Percentiles rank a stretch among this genome's conserved stretches.
phyloP scores from a whole-genome alignment of 2,797 vertebrate species.

The Oceanodroma leucorhoa region DNA sequence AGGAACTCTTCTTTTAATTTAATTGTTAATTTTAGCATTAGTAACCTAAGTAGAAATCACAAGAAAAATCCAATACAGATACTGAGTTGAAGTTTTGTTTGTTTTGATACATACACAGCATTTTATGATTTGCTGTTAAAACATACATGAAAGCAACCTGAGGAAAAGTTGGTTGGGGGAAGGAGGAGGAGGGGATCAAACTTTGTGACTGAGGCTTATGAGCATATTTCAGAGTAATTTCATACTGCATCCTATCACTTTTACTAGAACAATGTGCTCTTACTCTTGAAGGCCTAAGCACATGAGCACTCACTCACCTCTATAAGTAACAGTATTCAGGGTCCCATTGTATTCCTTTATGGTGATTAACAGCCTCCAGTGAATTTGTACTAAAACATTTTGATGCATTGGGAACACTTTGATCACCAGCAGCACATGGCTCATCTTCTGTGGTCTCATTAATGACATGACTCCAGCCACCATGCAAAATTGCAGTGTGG shows the following conservation, averaged over 20 bases:
- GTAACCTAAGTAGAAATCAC: neutral
- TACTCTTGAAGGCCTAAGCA: neutral
- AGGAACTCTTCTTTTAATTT: neutral
- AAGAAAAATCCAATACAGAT: neutral
- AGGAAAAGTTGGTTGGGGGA: neutral
- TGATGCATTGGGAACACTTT: neutral
- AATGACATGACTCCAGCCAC: neutral
- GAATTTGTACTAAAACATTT: neutral
- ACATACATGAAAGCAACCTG: neutral
- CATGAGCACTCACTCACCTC: neutral
- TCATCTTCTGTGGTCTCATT: neutral
- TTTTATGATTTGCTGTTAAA: neutral
- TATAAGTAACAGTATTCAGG: neutral
- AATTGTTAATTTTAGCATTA: constrained; percentile 10
- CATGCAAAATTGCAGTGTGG: neutral
- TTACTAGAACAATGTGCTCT: neutral
- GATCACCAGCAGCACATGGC: neutral
- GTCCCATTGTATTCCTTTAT: neutral
- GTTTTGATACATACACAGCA: neutral
- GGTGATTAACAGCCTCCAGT: neutral
- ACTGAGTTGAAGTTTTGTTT: neutral
- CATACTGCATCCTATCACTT: neutral
- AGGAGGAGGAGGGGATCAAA: neutral
- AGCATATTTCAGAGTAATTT: neutral
- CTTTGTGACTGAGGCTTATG: neutral